Evolutionary conservation across 2,113 vertebrate genomes (phyloP).

Genomic region (Hystrix cristata): DNA sequence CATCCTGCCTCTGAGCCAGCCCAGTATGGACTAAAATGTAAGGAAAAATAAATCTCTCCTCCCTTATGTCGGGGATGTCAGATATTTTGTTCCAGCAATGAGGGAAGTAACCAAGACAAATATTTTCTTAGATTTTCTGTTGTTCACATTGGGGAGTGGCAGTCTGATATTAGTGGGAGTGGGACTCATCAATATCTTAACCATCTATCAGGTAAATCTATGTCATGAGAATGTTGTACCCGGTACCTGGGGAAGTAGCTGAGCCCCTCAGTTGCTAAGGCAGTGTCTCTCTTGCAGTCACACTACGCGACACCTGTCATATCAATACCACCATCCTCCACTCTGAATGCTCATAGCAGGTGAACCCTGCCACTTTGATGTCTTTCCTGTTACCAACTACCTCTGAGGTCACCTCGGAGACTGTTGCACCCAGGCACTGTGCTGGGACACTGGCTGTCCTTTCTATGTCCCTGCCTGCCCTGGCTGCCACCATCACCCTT

Average conservation of each 20-base stretch:
- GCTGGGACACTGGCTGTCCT: accelerated
- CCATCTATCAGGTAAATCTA: background rate
- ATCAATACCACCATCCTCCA: background rate
- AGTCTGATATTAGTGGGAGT: no score
- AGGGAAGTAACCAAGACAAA: background rate
- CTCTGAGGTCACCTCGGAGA: background rate
- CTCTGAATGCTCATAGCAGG: background rate
- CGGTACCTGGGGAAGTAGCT: background rate
- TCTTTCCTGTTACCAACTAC: background rate
- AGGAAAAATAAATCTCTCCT: background rate
- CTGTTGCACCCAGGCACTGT: accelerated
- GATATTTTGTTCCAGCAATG: background rate
- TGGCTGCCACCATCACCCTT: accelerated
- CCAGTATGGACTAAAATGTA: background rate
- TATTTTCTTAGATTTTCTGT: background rate
- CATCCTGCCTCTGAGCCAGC: background rate
- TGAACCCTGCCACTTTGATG: background rate
- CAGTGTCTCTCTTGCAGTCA: no score
- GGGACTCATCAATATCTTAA: background rate
- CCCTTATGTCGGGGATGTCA: background rate
- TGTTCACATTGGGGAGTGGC: background rate
- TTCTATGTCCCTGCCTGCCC: accelerated
- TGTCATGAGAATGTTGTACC: accelerated
- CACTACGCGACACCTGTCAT: no score
- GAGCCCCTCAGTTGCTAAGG: accelerated